phyloP scores from a whole-genome alignment of 2,797 vertebrate species.

The Falco peregrinus region DNA sequence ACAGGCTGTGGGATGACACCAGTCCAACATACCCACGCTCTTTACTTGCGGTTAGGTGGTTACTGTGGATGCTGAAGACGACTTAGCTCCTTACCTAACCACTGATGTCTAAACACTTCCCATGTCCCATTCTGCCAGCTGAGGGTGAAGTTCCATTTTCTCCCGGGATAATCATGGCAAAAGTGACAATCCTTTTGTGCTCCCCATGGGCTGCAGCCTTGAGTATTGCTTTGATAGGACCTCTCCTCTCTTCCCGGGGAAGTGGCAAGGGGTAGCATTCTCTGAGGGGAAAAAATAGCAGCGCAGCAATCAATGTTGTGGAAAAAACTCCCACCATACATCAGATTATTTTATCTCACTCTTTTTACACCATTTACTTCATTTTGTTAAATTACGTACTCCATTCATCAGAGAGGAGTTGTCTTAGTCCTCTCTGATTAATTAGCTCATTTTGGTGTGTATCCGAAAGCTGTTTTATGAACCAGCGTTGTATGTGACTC shows the following conservation, averaged over 20 bases:
- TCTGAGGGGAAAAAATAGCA: not conserved
- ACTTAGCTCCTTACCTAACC: not conserved
- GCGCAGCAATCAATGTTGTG: not conserved
- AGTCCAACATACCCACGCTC: not conserved
- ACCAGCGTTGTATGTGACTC: conserved; percentile 16
- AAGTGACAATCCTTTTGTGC: not conserved
- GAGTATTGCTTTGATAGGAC: not conserved
- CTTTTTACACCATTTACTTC: conserved; percentile 33
- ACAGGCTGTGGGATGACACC: not conserved
- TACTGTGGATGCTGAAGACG: not conserved
- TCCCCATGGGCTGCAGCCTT: not conserved
- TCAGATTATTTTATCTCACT: not conserved
- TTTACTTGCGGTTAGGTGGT: not conserved
- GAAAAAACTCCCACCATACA: not conserved
- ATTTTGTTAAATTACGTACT: conserved; percentile 11
- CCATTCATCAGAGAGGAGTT: conserved; percentile 31
- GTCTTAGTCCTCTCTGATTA: conserved; percentile 4
- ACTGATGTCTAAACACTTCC: not conserved
- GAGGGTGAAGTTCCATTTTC: not conserved
- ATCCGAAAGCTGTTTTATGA: conserved; percentile 3
- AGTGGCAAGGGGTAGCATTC: not conserved
- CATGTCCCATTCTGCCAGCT: not conserved
- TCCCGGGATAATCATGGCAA: not conserved
- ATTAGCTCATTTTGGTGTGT: conserved; percentile 53
- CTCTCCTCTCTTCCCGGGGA: not conserved